These are phyloP conservation scores for Gymnocypris eckloni DNA, from an alignment of 2,797 vertebrate species.

Conservation along the genomic window DNA sequence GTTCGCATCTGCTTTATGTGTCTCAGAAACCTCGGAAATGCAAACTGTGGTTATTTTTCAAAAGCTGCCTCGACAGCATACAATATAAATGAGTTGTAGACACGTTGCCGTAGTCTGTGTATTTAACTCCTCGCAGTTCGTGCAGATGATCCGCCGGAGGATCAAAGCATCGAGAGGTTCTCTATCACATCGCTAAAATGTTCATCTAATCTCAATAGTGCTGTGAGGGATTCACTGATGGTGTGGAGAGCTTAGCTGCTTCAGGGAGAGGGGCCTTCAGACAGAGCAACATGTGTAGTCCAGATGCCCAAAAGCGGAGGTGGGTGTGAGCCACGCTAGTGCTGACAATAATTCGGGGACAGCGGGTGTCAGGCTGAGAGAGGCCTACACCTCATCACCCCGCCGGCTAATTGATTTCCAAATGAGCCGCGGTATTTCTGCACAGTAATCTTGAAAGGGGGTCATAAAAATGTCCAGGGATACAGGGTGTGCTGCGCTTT, in stretches of 20 bases:
- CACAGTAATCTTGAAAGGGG: conserved; percentile 92
- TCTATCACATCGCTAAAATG: conserved; percentile 46
- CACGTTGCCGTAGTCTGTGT: background rate
- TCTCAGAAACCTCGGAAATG: background rate
- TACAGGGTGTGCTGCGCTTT: conserved; percentile 88
- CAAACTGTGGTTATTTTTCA: conserved; percentile 10
- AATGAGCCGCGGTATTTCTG: conserved; percentile 90
- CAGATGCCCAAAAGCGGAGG: conserved; percentile 81
- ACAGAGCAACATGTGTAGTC: conserved; percentile 83
- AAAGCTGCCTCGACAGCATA: background rate
- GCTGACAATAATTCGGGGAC: conserved; percentile 87
- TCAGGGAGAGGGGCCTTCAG: conserved; percentile 42
- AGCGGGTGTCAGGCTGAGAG: conserved; percentile 89
- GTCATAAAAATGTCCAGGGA: conserved; percentile 89
- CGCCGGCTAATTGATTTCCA: conserved; percentile 91
- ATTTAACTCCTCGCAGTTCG: conserved; percentile 18
- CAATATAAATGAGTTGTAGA: conserved; percentile 29
- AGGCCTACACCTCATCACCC: conserved; percentile 90
- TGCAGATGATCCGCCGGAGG: conserved; percentile 34
- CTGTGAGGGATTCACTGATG: conserved; percentile 51
- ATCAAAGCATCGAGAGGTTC: conserved; percentile 43
- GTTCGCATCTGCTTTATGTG: background rate
- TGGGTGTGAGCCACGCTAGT: conserved; percentile 77
- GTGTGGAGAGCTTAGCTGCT: conserved; percentile 50
- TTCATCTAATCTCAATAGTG: conserved; percentile 54